Conservation (phyloP, 2,888 invertebrate genomes). For the Brachypterus glaber region DNA sequence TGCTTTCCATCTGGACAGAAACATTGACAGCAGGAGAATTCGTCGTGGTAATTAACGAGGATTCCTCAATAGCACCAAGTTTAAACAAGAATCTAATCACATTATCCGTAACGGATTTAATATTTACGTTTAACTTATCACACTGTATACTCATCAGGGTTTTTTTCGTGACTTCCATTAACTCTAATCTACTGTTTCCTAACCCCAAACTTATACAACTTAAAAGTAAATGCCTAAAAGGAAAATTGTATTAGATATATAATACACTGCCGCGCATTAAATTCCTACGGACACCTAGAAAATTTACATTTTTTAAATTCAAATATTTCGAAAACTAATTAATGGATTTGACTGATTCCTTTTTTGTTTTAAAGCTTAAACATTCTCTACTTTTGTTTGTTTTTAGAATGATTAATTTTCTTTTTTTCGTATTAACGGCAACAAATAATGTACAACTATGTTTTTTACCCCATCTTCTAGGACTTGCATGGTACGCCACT, state of each 20-base stretch:
- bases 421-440: no score
- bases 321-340: no score
- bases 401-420: no score
- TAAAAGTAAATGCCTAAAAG: conserved; percentile 49
- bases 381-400: no score
- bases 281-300: no score
- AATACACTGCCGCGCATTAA: no score
- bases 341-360: no score
- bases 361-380: no score
- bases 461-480: no score
- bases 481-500: no score
- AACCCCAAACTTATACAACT: conserved; percentile 59
- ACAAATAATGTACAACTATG: no score
- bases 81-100: conserved; percentile 42
- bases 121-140: conserved; percentile 36
- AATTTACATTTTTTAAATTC: no score
- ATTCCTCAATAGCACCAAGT: conserved; percentile 38
- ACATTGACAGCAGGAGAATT: conserved; percentile 19
- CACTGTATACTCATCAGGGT: conserved; percentile 59
- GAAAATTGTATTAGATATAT: conserved; percentile 4
- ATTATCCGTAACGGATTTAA: conserved; percentile 40
- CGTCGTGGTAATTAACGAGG: conserved; percentile 17
- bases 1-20: conserved; percentile 31
- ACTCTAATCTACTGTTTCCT: conserved; percentile 45
- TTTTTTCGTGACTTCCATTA: conserved; percentile 47